Conservation (phyloP, 2,113 vertebrate species). For the Todiramphus saurophagus region DNA sequence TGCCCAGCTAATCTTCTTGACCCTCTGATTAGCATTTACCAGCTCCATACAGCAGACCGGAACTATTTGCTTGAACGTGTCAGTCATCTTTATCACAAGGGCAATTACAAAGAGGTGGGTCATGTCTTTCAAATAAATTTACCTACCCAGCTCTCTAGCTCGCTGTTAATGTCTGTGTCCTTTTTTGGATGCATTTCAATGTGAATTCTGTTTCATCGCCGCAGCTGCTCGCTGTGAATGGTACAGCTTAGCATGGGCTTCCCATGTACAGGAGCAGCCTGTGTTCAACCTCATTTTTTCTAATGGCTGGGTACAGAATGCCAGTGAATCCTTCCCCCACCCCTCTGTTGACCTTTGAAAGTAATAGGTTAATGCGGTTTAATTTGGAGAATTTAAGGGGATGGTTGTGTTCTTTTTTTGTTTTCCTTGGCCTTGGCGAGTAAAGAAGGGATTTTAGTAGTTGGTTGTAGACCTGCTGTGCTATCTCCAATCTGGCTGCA, state of each 20-base stretch:
- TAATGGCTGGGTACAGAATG: neutral
- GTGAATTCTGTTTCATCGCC: neutral
- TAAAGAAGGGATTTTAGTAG: neutral
- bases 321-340: neutral
- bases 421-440: neutral
- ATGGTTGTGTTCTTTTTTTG: neutral
- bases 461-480: neutral
- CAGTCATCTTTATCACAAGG: conserved; percentile 42
- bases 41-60: conserved; percentile 55
- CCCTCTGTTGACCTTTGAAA: neutral
- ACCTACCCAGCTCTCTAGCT: conserved; percentile 7
- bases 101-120: conserved; percentile 72
- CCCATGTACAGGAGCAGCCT: neutral
- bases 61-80: conserved; percentile 36
- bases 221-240: conserved; percentile 42
- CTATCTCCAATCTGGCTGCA: neutral
- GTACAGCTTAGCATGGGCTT: neutral
- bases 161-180: conserved; percentile 1
- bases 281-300: neutral
- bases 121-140: conserved; percentile 33
- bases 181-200: conserved; percentile 54
- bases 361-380: conserved; percentile 24
- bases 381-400: conserved; percentile 12
- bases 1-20: conserved; percentile 51
- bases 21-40: conserved; percentile 67